phyloP scores from a whole-genome alignment of 2,888 invertebrate species.

The Drosophila trichaetosa region DNA sequence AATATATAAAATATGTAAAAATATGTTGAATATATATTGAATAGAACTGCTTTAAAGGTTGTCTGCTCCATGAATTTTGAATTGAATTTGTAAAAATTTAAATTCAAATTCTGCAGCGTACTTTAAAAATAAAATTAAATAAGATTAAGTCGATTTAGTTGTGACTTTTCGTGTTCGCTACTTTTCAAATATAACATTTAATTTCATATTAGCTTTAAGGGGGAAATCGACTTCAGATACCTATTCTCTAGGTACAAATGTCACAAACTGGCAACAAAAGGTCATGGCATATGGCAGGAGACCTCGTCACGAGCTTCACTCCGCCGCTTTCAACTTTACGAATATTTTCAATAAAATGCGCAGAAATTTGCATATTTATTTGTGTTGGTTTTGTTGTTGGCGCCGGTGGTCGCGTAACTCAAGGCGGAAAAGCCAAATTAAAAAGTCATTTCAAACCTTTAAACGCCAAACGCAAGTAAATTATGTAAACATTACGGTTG shows the following conservation, averaged over 20 bases:
- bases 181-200: background rate
- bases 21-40: too few relatives aligned
- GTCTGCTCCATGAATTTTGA: background rate
- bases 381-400: conserved; percentile 50
- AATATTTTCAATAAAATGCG: conserved; percentile 71
- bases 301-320: background rate
- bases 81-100: background rate
- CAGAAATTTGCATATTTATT: conserved; percentile 77
- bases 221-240: conserved; percentile 29
- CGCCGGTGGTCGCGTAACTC: conserved; percentile 61
- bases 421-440: conserved; percentile 78
- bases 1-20: background rate
- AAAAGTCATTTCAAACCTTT: conserved; percentile 81
- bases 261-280: conserved; percentile 34
- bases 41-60: background rate
- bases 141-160: background rate
- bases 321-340: conserved; percentile 41
- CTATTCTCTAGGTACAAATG: conserved; percentile 12
- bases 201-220: background rate
- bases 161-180: background rate
- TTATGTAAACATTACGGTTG: conserved; percentile 78
- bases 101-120: background rate
- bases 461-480: conserved; percentile 74
- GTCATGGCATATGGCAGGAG: conserved; percentile 36
- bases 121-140: background rate